These are phyloP conservation scores for Lutjanus campechanus DNA, from an alignment of 2,797 vertebrate genomes.

Conservation along the genomic window DNA sequence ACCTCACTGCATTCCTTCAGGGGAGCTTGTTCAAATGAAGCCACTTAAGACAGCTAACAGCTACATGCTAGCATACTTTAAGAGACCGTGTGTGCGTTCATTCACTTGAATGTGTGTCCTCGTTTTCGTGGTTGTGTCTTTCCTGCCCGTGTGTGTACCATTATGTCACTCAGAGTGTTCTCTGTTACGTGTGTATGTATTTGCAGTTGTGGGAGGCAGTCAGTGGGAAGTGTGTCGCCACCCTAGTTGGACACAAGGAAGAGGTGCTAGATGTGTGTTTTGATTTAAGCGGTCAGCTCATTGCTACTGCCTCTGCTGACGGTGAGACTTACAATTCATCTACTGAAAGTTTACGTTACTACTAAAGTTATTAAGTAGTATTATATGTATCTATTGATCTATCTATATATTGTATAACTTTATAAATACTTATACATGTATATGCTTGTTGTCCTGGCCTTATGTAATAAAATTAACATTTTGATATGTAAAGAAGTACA, in stretches of 20 bases:
- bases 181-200: constrained; percentile 41
- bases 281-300: constrained; percentile 90
- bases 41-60: constrained; percentile 36
- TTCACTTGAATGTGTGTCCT: constrained; percentile 7
- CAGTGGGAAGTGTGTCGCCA: constrained; percentile 88
- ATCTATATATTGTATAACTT: not conserved
- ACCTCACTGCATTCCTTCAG: constrained; percentile 42
- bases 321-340: constrained; percentile 81
- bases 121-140: constrained; percentile 24
- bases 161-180: constrained; percentile 12
- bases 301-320: constrained; percentile 93
- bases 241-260: constrained; percentile 90
- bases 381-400: not conserved
- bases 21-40: constrained; percentile 54
- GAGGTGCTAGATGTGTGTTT: constrained; percentile 96
- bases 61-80: constrained; percentile 16
- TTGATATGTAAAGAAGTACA: not conserved
- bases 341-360: not conserved
- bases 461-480: not conserved
- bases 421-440: not conserved
- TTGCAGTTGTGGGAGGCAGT: constrained; percentile 91
- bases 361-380: not conserved
- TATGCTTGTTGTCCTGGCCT: not conserved
- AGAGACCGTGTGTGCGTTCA: constrained; percentile 11
- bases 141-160: not conserved